These are phyloP conservation scores for Caloenas nicobarica DNA, from an alignment of 2,113 vertebrate species.

Conservation along the genomic window DNA sequence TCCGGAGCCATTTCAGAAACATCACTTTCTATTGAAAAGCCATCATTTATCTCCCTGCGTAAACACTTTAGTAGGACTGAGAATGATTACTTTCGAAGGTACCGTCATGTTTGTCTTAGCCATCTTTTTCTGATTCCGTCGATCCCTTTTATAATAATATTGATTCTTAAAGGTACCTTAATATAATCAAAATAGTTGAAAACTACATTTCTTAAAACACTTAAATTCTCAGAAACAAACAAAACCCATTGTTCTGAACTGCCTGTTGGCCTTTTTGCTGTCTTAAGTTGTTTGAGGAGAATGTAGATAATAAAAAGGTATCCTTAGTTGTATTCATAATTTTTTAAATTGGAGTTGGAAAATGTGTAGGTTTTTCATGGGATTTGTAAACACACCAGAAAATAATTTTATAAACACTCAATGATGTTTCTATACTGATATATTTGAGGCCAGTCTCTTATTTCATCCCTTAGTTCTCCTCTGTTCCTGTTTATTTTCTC, in stretches of 20 bases:
- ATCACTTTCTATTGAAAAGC: not conserved
- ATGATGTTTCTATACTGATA: not conserved
- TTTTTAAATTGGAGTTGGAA: not conserved
- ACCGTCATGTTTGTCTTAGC: not conserved
- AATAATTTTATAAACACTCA: not conserved
- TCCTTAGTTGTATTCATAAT: not conserved
- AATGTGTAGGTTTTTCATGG: not conserved
- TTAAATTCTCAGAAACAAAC: not conserved
- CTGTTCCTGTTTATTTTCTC: not conserved
- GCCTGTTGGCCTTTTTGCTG: not conserved
- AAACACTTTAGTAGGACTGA: not conserved
- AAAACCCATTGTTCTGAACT: not conserved
- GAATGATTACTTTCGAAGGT: not conserved
- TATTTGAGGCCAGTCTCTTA: not conserved
- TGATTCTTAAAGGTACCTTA: not conserved
- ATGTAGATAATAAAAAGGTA: not conserved
- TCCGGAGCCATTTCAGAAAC: not conserved
- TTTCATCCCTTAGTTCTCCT: not conserved
- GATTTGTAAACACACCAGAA: not conserved
- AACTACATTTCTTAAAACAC: not conserved
- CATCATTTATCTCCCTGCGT: not conserved
- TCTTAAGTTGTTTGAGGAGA: not conserved
- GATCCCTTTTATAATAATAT: not conserved
- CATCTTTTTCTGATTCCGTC: not conserved
- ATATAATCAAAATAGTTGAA: not conserved